A percentile compares a stretch with the other conserved stretches of the same genome.
These are phyloP conservation scores for Drosophila prosaltans DNA, from an alignment of 1,140 invertebrate species.

Conservation along the genomic window DNA sequence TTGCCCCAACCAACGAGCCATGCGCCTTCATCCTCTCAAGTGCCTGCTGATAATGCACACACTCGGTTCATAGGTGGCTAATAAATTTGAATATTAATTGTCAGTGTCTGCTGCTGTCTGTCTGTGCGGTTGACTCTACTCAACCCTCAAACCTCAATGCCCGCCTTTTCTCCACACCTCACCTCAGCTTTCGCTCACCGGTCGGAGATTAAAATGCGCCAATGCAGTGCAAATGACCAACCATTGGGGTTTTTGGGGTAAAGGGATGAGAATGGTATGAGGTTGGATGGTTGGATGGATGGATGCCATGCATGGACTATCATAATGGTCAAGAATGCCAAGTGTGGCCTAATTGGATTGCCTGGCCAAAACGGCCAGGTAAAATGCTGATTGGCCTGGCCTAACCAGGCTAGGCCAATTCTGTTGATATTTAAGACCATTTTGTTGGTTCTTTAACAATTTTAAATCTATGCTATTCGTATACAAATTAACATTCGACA, in stretches of 20 bases:
- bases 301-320: constrained; percentile 1
- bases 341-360: constrained; percentile 47
- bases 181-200: constrained; percentile 26
- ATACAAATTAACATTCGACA: constrained; percentile 26
- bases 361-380: constrained; percentile 9
- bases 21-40: constrained; percentile 31
- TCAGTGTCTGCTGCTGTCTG: constrained; percentile 67
- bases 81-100: constrained; percentile 83
- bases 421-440: constrained; percentile 3
- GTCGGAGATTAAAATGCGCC: constrained; percentile 71
- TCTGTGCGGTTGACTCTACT: constrained; percentile 14
- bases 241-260: not conserved
- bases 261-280: not conserved
- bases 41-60: constrained; percentile 82
- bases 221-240: constrained; percentile 26
- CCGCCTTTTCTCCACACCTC: not conserved
- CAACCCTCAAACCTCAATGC: constrained; percentile 4
- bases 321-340: constrained; percentile 47
- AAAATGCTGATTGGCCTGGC: constrained; percentile 17
- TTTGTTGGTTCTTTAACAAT: constrained; percentile 11
- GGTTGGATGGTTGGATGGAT: not conserved
- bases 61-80: constrained; percentile 82
- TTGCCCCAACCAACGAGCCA: constrained; percentile 7
- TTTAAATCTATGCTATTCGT: constrained; percentile 10
- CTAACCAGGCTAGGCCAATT: not conserved